Evolutionary conservation across 2,113 vertebrate species (phyloP).

Genomic region (Bolborhynchus lineola): DNA sequence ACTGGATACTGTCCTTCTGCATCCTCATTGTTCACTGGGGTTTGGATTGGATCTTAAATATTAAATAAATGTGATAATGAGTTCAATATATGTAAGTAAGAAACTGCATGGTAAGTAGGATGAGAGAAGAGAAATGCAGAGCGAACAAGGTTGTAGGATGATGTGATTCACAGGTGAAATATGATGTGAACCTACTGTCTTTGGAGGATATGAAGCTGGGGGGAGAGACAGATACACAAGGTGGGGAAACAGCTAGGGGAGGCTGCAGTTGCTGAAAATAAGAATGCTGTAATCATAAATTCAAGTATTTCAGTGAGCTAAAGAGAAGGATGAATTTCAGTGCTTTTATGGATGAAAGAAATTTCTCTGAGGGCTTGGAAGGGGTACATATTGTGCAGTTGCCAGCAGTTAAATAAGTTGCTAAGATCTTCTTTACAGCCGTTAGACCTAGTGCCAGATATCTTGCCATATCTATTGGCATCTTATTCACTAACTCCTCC

Average conservation of each 20-base stretch:
- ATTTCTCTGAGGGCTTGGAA: background rate
- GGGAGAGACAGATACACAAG: background rate
- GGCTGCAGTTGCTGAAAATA: background rate
- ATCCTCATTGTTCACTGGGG: background rate
- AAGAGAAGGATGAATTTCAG: background rate
- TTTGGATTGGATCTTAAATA: background rate
- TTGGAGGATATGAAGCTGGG: background rate
- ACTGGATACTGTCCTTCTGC: background rate
- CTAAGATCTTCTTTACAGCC: background rate
- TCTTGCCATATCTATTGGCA: background rate
- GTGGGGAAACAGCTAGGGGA: background rate
- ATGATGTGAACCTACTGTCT: background rate
- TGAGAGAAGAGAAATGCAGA: background rate
- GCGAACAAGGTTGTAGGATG: background rate
- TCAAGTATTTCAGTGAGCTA: background rate
- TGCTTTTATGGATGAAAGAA: background rate
- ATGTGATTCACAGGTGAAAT: background rate
- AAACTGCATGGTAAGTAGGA: background rate
- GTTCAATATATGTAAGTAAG: background rate
- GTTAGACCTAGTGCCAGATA: background rate
- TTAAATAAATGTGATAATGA: background rate
- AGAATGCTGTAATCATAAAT: background rate
- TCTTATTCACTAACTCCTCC: background rate
- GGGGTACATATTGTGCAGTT: background rate
- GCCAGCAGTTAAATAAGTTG: conserved; percentile 6